Evolutionary conservation across 2,113 vertebrate genomes (phyloP), one percentile per base, ranked within the genome.

Genomic region (Antechinus flavipes): DNA sequence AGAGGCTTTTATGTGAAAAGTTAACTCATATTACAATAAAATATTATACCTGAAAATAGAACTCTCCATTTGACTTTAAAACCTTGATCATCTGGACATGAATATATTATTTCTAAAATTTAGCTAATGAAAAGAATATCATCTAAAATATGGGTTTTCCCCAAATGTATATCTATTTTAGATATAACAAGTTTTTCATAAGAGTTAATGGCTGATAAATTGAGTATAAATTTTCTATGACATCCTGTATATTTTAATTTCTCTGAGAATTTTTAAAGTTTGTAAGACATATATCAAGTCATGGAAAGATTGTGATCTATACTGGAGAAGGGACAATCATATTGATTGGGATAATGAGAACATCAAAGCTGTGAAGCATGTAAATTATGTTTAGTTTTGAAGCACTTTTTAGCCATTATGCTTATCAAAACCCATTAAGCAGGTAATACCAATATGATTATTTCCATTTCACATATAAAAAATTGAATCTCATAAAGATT

Each of bases 81-180:
- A 50, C 2, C 46, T 50, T 49, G 46, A 9, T 90, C 46, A 6
- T 90, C 47, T 90, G 90, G 47, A 52, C 10, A 12, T 90, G 46
- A 90, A 50, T 90, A 50, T 50, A 90, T 27, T 50, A 90, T 49
- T 2, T 90, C 24, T 90, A 96, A 91, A 94, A 94, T 91, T 90
- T 90, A 53, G 61, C 54, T 97, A 94, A 90, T 53, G 55, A 96
- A 96, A 97, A 92, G 84, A 76, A 53, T 84, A 89, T 46, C 84
- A 89, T 94, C n/a, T 42, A 42, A 23, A 7, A 42, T 42, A 42
- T 42, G n/a, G 0, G 16, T 84, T 23, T 22, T 1, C 1, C n/a
- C 35, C 22, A 30, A 68, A n/a, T 76, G 3, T 23, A 84, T 42
- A 84, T 42, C 16, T 8, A 42, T 19, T 84, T 84, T 84, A 1